A percentile compares a stretch with the other conserved stretches of the same genome.
phyloP scores from a whole-genome alignment of 2,888 invertebrate genomes.

The Dasysyrphus tricinctus region DNA sequence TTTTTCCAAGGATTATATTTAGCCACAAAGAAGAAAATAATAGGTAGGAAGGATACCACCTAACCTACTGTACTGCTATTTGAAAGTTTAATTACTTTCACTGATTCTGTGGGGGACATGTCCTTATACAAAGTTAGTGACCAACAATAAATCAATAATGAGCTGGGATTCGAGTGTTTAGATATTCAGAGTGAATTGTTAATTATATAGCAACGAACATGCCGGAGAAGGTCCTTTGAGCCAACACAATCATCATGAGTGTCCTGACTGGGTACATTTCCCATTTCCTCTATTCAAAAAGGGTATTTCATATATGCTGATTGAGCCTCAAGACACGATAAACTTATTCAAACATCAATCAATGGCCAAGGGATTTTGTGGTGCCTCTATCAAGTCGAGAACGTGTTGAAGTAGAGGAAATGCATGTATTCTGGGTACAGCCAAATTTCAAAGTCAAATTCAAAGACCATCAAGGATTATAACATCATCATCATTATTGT shows the following conservation, averaged over 20 bases:
- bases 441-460: not conserved
- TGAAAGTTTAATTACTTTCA: constrained; percentile 44
- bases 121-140: constrained; percentile 8
- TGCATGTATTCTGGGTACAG: not conserved
- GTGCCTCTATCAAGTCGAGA: not conserved
- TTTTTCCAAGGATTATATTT: not conserved
- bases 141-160: constrained; percentile 46
- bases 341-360: constrained; percentile 51
- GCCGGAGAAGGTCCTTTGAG: constrained; percentile 39
- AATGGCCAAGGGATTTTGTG: not conserved
- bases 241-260: not conserved
- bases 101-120: not conserved
- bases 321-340: not conserved
- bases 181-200: constrained; percentile 47
- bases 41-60: constrained; percentile 9
- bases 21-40: constrained; percentile 37
- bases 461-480: not conserved
- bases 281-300: too few relatives aligned
- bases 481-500: constrained; percentile 28
- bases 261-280: not conserved
- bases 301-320: not conserved
- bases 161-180: constrained; percentile 18
- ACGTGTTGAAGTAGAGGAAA: not conserved
- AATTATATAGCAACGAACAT: too few relatives aligned
- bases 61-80: not conserved